These are phyloP conservation scores for Anneissia japonica DNA, from an alignment of 35 echinoderm and acorn worm genomes.

Conservation along the genomic window DNA sequence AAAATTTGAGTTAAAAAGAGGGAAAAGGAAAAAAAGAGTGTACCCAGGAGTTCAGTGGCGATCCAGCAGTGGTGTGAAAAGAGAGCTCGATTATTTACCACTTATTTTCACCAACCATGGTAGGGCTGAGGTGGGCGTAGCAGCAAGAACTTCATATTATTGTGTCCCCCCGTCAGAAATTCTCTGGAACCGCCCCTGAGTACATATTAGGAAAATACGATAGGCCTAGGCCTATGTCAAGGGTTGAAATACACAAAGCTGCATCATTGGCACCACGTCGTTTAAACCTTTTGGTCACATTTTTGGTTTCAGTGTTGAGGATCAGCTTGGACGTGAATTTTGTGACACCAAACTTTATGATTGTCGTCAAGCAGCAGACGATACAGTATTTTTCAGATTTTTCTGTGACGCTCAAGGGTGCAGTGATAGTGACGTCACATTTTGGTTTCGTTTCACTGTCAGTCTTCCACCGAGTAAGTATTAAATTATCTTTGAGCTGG, in stretches of 20 bases:
- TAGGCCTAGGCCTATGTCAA: neutral
- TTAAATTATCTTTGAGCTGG: neutral
- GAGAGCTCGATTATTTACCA: too few relatives aligned
- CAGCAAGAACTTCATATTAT: neutral
- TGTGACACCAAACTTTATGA: constrained; percentile 55
- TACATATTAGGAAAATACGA: neutral
- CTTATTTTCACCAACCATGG: too few relatives aligned
- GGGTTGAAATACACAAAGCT: neutral
- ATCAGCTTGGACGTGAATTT: constrained; percentile 26
- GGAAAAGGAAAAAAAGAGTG: too few relatives aligned
- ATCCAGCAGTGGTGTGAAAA: too few relatives aligned
- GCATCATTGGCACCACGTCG: neutral
- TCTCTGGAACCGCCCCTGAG: neutral
- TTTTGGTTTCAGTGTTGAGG: constrained; percentile 22
- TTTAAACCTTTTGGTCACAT: neutral
- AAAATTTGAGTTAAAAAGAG: too few relatives aligned
- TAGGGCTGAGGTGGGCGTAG: neutral
- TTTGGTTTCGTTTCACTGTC: constrained; percentile 62
- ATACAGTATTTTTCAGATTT: constrained; percentile 49
- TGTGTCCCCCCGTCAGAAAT: neutral
- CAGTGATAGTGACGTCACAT: constrained; percentile 52
- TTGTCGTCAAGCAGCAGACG: constrained; percentile 56
- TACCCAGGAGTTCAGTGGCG: too few relatives aligned
- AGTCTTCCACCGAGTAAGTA: constrained; percentile 55
- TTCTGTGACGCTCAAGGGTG: constrained; percentile 68